These are phyloP conservation scores for Acleris holmiana DNA, from an alignment of 2,888 invertebrate genomes.

Conservation along the genomic window DNA sequence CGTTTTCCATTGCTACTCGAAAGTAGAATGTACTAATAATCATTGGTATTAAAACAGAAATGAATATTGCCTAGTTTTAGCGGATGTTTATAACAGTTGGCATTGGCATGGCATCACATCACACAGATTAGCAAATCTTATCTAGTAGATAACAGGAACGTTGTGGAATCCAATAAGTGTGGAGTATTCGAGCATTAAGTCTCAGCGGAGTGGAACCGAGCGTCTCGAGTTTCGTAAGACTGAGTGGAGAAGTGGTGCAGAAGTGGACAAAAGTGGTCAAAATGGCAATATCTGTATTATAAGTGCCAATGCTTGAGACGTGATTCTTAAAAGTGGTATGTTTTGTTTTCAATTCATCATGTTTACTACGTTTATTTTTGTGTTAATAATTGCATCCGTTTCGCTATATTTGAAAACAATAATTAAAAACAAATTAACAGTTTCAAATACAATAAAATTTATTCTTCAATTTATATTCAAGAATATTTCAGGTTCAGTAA, in stretches of 20 bases:
- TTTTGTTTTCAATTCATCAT: not conserved
- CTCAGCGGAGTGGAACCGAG: conserved; percentile 15
- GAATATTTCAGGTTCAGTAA: too few species aligned
- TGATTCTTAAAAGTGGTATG: conserved; percentile 1
- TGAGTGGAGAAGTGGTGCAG: not conserved
- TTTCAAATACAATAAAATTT: too few species aligned
- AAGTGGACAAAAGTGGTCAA: conserved; percentile 10
- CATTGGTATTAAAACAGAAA: not conserved
- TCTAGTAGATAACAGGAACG: conserved; percentile 58
- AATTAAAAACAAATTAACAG: too few species aligned
- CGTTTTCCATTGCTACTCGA: too few species aligned
- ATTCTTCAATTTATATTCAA: too few species aligned
- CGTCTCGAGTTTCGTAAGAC: conserved; percentile 2
- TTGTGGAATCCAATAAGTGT: conserved; percentile 46
- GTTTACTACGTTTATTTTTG: not conserved
- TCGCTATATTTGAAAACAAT: too few species aligned
- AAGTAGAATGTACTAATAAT: too few species aligned
- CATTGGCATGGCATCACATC: conserved; percentile 59
- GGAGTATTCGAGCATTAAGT: conserved; percentile 37
- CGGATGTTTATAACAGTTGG: conserved; percentile 44
- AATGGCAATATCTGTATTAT: conserved; percentile 12
- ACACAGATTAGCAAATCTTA: conserved; percentile 66
- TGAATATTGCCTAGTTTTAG: conserved; percentile 5
- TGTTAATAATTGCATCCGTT: not conserved
- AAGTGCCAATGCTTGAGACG: conserved; percentile 4